phyloP scores from a whole-genome alignment of 2,113 vertebrate genomes.

The Terrapene triunguis region DNA sequence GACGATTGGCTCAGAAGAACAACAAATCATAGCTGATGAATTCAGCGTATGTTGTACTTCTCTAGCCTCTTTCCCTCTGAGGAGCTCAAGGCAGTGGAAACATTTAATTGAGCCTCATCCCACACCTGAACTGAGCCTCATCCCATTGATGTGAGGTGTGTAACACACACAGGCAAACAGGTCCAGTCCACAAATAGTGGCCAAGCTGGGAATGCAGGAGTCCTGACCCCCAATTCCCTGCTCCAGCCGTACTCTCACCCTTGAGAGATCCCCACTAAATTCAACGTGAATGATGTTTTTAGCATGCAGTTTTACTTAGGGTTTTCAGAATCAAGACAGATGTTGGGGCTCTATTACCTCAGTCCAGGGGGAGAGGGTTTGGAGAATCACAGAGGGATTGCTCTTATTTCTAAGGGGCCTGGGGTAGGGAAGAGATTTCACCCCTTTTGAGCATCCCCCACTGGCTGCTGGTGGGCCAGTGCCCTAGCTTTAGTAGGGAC shows the following conservation, averaged over 20 bases:
- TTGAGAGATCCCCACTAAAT: background rate
- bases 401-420: background rate
- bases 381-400: background rate
- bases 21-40: constrained; percentile 39
- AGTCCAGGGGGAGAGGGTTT: too few relatives aligned
- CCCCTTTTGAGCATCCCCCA: background rate
- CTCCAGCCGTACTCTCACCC: background rate
- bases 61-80: background rate
- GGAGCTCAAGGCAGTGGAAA: constrained; percentile 4
- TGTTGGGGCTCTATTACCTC: background rate
- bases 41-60: background rate
- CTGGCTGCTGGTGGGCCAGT: background rate
- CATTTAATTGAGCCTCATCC: background rate
- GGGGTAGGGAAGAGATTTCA: background rate
- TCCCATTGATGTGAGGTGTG: background rate
- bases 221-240: background rate
- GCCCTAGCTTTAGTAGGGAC: background rate
- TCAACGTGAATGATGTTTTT: background rate
- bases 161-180: background rate
- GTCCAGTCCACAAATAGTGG: background rate
- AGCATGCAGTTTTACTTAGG: background rate
- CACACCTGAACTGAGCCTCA: background rate
- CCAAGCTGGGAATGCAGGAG: background rate
- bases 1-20: constrained; percentile 26
- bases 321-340: background rate